These are phyloP conservation scores for Sebastes taczanowskii DNA, from an alignment of 2,797 vertebrate species.

Conservation along the genomic window DNA sequence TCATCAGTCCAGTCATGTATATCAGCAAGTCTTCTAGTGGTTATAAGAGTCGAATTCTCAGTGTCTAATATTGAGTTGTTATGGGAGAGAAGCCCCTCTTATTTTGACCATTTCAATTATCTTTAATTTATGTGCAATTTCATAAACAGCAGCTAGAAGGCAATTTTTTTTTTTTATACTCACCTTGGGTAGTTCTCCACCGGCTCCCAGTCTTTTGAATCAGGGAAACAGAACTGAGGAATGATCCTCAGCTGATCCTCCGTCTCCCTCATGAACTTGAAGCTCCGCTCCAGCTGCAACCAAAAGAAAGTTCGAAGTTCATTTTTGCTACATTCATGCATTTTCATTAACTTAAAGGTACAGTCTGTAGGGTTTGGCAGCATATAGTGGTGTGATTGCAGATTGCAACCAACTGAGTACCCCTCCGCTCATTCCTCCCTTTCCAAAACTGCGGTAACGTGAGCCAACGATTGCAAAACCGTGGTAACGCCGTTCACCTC, in stretches of 20 bases:
- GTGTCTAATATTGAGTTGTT: not conserved
- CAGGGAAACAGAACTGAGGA: conserved; percentile 93
- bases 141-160: not conserved
- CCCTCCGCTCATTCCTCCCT: no score
- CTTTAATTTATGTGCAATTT: not conserved
- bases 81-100: not conserved
- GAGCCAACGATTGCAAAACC: no score
- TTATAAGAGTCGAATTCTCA: not conserved
- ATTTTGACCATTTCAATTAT: not conserved
- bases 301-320: not conserved
- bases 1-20: not conserved
- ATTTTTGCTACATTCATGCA: not conserved
- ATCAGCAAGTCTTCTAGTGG: not conserved
- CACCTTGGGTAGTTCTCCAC: conserved; percentile 89
- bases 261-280: conserved; percentile 91
- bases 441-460: no score
- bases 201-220: conserved; percentile 89
- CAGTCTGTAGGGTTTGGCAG: no score
- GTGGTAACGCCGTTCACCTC: no score
- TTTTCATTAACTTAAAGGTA: not conserved
- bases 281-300: conserved; percentile 86
- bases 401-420: no score
- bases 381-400: no score
- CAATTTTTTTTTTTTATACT: not conserved
- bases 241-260: conserved; percentile 92